These are phyloP conservation scores for Pseudomugil gertrudae DNA, from an alignment of 2,797 vertebrate species.

Conservation along the genomic window DNA sequence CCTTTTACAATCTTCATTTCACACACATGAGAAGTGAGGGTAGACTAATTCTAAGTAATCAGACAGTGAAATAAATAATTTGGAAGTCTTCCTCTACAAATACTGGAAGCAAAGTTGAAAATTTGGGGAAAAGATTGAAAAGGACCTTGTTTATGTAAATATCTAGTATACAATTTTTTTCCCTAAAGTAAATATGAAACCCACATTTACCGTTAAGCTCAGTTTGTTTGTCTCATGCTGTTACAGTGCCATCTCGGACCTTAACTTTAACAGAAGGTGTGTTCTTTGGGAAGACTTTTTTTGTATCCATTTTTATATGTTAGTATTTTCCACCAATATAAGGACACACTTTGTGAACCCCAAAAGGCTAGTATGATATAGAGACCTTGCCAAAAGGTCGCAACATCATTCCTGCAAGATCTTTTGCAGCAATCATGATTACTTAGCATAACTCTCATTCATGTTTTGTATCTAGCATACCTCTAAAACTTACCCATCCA, in stretches of 20 bases:
- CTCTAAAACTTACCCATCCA: too few relatives aligned
- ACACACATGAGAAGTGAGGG: background rate
- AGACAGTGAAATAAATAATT: conserved; percentile 1
- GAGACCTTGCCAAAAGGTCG: background rate
- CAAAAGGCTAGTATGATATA: background rate
- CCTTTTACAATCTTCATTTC: conserved; percentile 13
- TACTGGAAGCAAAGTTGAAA: background rate
- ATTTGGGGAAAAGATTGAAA: background rate
- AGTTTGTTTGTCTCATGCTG: too few relatives aligned
- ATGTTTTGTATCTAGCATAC: background rate
- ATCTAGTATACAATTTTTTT: too few relatives aligned
- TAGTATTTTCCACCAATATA: background rate
- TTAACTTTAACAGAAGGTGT: background rate
- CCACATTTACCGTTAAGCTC: too few relatives aligned
- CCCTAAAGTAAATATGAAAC: too few relatives aligned
- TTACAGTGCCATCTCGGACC: background rate
- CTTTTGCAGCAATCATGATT: background rate
- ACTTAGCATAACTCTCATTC: background rate
- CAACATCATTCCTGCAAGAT: background rate
- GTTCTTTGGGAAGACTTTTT: background rate
- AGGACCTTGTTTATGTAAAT: background rate
- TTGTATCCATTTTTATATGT: background rate
- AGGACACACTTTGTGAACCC: background rate
- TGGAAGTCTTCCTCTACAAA: background rate
- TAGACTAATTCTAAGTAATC: background rate